phyloP scores from a whole-genome alignment of 2,888 invertebrate species.

The Ptilodon capucinus region DNA sequence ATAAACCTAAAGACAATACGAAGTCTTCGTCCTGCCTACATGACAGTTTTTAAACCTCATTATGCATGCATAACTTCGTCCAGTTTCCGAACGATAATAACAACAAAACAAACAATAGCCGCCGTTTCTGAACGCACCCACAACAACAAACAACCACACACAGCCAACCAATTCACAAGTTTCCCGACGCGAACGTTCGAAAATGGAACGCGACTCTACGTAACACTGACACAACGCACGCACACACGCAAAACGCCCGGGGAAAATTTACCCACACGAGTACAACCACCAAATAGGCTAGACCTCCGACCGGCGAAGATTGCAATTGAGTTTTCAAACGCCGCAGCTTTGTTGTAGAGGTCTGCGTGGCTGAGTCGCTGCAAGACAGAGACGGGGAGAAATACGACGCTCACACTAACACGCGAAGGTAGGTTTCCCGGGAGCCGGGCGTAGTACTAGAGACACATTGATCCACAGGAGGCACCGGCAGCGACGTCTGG shows the following conservation, averaged over 20 bases:
- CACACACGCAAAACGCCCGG: conserved; percentile 59
- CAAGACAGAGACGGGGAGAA: conserved; percentile 43
- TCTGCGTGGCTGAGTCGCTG: conserved; percentile 40
- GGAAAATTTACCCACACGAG: conserved; percentile 60
- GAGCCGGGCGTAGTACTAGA: conserved; percentile 81
- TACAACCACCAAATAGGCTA: conserved; percentile 24
- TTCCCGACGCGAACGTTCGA: conserved; percentile 58
- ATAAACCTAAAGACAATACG: too few species aligned
- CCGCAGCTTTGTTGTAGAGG: conserved; percentile 39
- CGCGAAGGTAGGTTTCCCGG: conserved; percentile 66
- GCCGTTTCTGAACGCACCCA: conserved; percentile 57
- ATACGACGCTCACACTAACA: conserved; percentile 47
- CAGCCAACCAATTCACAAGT: conserved; percentile 75
- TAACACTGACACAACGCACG: conserved; percentile 53
- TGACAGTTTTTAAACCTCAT: conserved; percentile 15
- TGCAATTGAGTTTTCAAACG: conserved; percentile 19
- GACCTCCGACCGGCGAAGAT: conserved; percentile 50
- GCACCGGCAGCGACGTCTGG: conserved; percentile 66
- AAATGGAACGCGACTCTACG: conserved; percentile 64
- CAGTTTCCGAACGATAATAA: conserved; percentile 64
- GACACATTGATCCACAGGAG: conserved; percentile 81
- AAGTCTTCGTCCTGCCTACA: neutral
- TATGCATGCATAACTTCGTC: conserved; percentile 37
- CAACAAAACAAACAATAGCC: conserved; percentile 74
- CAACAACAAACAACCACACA: conserved; percentile 58